Conservation (phyloP, 2,888 invertebrate species). For the Agriotes lineatus region DNA sequence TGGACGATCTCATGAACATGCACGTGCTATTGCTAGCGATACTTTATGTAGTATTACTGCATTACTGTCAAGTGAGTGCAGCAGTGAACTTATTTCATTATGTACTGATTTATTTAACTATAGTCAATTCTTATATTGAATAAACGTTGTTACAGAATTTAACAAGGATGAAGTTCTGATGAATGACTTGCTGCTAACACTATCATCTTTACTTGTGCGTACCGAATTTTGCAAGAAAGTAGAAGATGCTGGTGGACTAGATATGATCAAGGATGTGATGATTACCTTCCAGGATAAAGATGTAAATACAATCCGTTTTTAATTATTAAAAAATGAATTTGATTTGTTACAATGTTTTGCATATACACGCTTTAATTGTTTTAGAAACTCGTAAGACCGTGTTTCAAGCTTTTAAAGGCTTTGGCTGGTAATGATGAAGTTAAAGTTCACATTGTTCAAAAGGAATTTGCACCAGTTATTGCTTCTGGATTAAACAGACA, state of each 20-base stretch:
- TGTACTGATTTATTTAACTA: too few relatives aligned
- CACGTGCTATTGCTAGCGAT: constrained; percentile 78
- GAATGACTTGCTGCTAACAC: constrained; percentile 81
- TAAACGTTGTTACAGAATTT: constrained; percentile 71
- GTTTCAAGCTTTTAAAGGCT: constrained; percentile 79
- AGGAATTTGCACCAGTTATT: constrained; percentile 79
- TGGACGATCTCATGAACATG: constrained; percentile 89
- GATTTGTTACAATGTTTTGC: too few relatives aligned
- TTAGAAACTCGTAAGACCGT: constrained; percentile 67
- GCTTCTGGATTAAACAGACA: constrained; percentile 75
- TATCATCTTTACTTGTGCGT: constrained; percentile 82
- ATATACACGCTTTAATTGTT: constrained; percentile 35
- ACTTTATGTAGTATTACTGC: constrained; percentile 71
- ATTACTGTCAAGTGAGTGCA: constrained; percentile 77
- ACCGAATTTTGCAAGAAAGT: constrained; percentile 87
- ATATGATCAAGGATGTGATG: constrained; percentile 77
- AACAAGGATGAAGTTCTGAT: constrained; percentile 72
- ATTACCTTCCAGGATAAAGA: constrained; percentile 70
- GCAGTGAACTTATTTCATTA: too few relatives aligned
- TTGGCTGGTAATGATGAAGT: constrained; percentile 90
- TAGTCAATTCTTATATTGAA: too few relatives aligned
- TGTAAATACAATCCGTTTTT: constrained; percentile 62
- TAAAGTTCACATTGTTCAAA: constrained; percentile 80
- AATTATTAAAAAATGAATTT: too few relatives aligned
- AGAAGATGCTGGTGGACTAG: constrained; percentile 81